Evolutionary conservation across 1,140 invertebrate species (phyloP), one percentile per base, ranked within the genome.

Genomic region (Apis laboriosa): DNA sequence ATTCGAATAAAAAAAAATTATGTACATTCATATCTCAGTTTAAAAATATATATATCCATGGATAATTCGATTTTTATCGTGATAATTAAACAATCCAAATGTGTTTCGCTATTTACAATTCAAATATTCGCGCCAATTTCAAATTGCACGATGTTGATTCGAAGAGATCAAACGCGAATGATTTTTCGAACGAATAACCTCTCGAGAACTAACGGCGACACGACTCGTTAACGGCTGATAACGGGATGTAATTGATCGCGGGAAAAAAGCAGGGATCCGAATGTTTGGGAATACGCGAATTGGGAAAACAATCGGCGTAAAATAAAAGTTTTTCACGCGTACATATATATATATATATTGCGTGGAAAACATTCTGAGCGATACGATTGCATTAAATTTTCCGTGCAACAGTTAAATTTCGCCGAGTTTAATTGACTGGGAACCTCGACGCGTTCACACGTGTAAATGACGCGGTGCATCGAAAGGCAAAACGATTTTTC

Each of bases 301-400:
- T 43, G 34, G 19, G 34, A 2, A 67, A 67, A 67, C 66, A 67
- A 67, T 67, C 66, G 28, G 11, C 28, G 34, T 43, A 43, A 43
- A 12, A 49, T 67, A 67, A 67, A 67, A 66, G 64, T 66, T 49
- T 11, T 19, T 1, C 19, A 19, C 17, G 34, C 19, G 34, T 12
- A 8, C 9, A 66, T 0, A 43, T 43, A 5, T 7, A 43, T 7
- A 43, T 43, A 43, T 43, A 66, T 67, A 21, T 34, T 19, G 9
- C 64, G 64, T 67, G 7, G 66, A 49, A 67, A 67, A 21, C 66
- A 19, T 13, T 1, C 34, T 13, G 43, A 12, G 4, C 34, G 66
- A 67, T 67, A 67, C 21, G 19, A 34, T 21, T 67, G 66, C 66
- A 67, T 67, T 67, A 67, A 67, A 67, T 67, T 67, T 67, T 49